Conservation (phyloP, 2,797 vertebrate genomes). For the Babyrousa celebensis region DNA sequence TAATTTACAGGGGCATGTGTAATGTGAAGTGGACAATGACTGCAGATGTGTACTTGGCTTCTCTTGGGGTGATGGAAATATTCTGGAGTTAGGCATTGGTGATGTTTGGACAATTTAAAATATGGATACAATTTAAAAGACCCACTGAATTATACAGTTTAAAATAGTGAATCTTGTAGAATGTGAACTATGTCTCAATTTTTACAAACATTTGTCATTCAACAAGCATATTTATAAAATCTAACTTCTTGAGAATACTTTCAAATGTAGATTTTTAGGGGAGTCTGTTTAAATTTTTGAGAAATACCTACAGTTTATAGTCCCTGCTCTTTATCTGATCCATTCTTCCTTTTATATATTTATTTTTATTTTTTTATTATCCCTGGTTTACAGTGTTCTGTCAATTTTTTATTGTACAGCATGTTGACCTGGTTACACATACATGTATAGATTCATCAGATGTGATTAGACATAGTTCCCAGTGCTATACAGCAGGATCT, state of each 20-base stretch:
- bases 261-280: neutral
- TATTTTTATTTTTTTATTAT: no score
- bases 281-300: neutral
- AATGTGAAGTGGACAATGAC: neutral
- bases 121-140: neutral
- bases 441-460: no score
- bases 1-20: no score
- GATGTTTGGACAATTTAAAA: neutral
- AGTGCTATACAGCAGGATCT: no score
- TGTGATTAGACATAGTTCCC: no score
- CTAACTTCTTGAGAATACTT: neutral
- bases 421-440: no score
- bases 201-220: neutral
- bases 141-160: neutral
- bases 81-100: neutral
- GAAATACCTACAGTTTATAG: neutral
- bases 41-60: neutral
- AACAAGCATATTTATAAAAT: neutral
- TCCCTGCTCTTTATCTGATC: neutral
- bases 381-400: no score
- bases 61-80: neutral
- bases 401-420: no score
- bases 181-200: neutral
- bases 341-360: neutral
- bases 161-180: neutral